Evolutionary conservation across 2,113 vertebrate genomes (phyloP).

Genomic region (Numenius arquata): DNA sequence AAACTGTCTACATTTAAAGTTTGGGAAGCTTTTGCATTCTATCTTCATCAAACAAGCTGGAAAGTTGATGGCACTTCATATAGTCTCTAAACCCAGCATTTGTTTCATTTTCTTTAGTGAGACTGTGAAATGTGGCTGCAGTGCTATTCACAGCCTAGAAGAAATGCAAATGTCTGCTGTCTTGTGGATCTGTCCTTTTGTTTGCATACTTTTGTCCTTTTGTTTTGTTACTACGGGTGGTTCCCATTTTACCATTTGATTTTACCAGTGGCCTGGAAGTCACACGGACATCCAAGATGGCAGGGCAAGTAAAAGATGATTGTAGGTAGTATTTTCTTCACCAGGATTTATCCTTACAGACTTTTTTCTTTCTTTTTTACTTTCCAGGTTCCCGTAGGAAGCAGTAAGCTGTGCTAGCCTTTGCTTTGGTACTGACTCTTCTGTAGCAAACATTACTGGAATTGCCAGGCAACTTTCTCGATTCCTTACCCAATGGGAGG

Average conservation of each 20-base stretch:
- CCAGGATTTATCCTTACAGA: neutral
- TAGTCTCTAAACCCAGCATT: neutral
- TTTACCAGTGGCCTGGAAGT: neutral
- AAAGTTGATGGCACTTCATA: neutral
- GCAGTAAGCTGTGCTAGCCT: constrained; percentile 62
- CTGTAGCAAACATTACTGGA: constrained; percentile 69
- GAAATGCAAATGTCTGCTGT: neutral
- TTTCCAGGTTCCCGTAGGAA: constrained; percentile 75
- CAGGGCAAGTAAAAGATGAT: neutral
- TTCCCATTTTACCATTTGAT: neutral
- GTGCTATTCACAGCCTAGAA: neutral
- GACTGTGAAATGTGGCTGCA: neutral
- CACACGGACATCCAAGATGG: neutral
- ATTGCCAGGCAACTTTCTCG: constrained; percentile 11
- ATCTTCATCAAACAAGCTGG: neutral
- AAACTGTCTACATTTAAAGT: neutral
- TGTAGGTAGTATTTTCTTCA: neutral
- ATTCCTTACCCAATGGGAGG: constrained; percentile 18
- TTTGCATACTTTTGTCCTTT: neutral
- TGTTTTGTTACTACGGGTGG: too few species aligned
- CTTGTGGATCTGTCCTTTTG: neutral
- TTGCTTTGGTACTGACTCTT: constrained; percentile 68
- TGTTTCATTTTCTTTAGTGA: neutral
- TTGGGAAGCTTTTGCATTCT: neutral
- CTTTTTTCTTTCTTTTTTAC: constrained; percentile 2